A percentile compares a stretch with the other conserved stretches of the same genome.
Evolutionary conservation across 2,888 invertebrate genomes (phyloP).

Genomic region (Leucoma salicis): DNA sequence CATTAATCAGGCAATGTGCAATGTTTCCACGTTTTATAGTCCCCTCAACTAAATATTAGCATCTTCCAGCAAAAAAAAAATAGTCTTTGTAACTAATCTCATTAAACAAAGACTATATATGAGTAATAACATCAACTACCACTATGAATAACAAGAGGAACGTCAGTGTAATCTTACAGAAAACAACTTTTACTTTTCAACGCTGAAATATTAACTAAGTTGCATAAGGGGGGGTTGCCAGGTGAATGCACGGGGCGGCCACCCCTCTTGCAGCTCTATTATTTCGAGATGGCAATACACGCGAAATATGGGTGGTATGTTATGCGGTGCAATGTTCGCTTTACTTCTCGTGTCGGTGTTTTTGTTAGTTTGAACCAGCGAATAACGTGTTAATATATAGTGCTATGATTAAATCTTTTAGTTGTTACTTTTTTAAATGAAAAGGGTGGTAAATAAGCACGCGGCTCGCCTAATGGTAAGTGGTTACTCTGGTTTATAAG

Average conservation of each 20-base stretch:
- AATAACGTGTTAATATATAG: slow-evolving; percentile 26
- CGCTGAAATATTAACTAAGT: slow-evolving; percentile 74
- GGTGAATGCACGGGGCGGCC: slow-evolving; percentile 59
- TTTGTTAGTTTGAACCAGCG: slow-evolving; percentile 39
- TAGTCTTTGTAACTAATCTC: no score
- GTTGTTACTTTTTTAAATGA: no score
- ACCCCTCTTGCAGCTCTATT: slow-evolving; percentile 35
- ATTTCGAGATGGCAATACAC: slow-evolving; percentile 35
- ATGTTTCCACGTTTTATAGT: no score
- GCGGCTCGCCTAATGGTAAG: no score
- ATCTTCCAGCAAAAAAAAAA: no score
- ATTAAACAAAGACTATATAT: no score
- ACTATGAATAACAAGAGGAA: slow-evolving; percentile 10
- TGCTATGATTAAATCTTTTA: slow-evolving; percentile 33
- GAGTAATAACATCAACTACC: no score
- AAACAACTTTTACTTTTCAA: slow-evolving; percentile 70
- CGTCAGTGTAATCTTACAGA: slow-evolving; percentile 30
- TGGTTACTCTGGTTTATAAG: no score
- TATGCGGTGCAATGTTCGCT: slow-evolving; percentile 45
- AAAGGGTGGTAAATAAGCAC: no score
- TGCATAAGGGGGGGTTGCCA: slow-evolving; percentile 58
- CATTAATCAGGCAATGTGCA: no score
- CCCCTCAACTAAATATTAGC: no score
- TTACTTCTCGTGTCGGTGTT: slow-evolving; percentile 32
- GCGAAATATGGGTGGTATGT: slow-evolving; percentile 40